Percentiles rank a stretch among this genome's conserved stretches.
phyloP scores from a whole-genome alignment of 2,113 vertebrate genomes.

The Notechis scutatus region DNA sequence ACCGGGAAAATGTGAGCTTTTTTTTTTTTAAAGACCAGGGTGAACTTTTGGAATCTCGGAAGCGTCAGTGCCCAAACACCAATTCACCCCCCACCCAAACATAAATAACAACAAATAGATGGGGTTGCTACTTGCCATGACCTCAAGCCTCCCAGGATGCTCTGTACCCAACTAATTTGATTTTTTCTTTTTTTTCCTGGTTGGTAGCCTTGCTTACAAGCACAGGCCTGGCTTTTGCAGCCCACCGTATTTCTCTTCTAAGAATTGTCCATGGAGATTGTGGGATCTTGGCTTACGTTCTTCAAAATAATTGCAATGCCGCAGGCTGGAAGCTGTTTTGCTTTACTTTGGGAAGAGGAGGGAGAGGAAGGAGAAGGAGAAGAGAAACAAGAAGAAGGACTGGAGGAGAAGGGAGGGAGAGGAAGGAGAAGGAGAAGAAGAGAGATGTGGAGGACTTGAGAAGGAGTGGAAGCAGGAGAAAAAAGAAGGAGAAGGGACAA shows the following conservation, averaged over 20 bases:
- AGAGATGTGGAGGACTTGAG: too few species aligned
- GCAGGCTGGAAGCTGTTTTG: background rate
- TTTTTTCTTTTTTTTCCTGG: background rate
- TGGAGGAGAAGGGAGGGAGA: too few species aligned
- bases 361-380: background rate
- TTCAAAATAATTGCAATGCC: background rate
- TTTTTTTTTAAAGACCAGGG: background rate
- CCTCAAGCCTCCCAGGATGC: background rate
- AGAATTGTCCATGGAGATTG: background rate
- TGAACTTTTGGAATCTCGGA: background rate
- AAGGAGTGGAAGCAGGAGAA: too few species aligned
- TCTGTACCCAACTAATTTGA: background rate
- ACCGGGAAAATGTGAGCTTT: background rate
- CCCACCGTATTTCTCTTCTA: background rate
- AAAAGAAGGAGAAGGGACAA: too few species aligned
- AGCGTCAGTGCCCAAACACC: background rate
- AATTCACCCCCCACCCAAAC: background rate
- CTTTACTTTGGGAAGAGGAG: background rate
- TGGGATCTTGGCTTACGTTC: background rate
- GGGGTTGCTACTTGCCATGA: background rate
- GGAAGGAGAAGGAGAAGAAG: background rate
- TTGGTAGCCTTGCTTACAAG: background rate
- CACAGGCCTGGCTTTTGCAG: background rate
- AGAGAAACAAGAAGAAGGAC: background rate
- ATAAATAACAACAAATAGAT: background rate